phyloP scores from a whole-genome alignment of 1,140 invertebrate species.

The Trachymyrmex septentrionalis region DNA sequence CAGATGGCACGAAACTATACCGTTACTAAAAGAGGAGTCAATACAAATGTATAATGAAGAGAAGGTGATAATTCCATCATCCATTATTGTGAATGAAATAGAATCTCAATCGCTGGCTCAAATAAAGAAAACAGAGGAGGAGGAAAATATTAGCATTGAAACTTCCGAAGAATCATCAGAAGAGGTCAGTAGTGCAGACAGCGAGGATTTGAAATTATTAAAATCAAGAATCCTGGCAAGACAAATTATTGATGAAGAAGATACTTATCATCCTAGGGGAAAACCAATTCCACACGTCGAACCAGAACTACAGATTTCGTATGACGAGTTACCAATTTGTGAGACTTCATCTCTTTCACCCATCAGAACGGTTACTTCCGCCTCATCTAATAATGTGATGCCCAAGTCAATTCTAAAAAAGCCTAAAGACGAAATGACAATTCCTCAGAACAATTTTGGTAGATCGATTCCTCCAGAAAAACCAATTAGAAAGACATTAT shows the following conservation, averaged over 20 bases:
- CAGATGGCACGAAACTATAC: constrained; percentile 79
- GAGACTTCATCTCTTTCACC: constrained; percentile 56
- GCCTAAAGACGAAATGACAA: constrained; percentile 80
- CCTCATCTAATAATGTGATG: constrained; percentile 88
- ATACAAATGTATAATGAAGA: constrained; percentile 26
- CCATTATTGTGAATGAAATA: background rate
- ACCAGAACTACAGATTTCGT: constrained; percentile 44
- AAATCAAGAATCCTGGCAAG: constrained; percentile 86
- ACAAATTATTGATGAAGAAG: constrained; percentile 88
- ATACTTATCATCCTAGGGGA: constrained; percentile 90
- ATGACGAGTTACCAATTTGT: constrained; percentile 46
- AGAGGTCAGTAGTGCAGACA: constrained; percentile 82
- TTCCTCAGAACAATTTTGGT: constrained; percentile 78
- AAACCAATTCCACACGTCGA: constrained; percentile 73
- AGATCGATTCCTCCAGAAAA: constrained; percentile 80
- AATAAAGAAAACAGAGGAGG: constrained; percentile 64
- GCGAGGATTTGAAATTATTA: constrained; percentile 86
- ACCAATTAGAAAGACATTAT: constrained; percentile 69
- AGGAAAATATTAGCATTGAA: constrained; percentile 80
- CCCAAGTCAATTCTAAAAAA: constrained; percentile 92
- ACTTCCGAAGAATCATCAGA: constrained; percentile 84
- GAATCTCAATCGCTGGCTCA: background rate
- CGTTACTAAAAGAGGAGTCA: constrained; percentile 56
- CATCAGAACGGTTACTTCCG: constrained; percentile 79
- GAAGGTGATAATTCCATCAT: background rate